Evolutionary conservation across 2,113 vertebrate species (phyloP), one percentile per base, ranked within the genome.

Genomic region (Pelecanus crispus): DNA sequence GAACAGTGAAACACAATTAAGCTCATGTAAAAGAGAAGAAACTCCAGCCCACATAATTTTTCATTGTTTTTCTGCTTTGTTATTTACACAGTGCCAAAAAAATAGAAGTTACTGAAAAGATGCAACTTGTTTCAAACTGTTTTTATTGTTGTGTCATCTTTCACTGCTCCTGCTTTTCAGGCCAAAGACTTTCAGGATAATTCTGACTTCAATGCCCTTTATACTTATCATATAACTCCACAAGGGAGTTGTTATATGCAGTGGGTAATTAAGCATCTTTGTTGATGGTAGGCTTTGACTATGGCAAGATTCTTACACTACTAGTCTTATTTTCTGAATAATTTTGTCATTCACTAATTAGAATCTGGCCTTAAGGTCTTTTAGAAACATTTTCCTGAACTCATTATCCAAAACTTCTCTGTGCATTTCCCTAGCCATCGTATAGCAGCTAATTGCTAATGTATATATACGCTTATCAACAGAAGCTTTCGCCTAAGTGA

Each of bases 231-330:
- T 75, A 50, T 53, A 42, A 89, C 66, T 92, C 92, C 90, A 79
- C 91, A 86, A 92, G 90, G 95, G 95, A 97, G 74, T 95, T 96
- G 68, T 92, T 94, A 85, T 71, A 92, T 68, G 59, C 84, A 70
- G 77, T 10, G 34, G 95, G 87, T 96, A 96, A 97, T 95, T 95
- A 97, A 96, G 84, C 94, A 95, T 93, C 81, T 94, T 94, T 92
- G 94, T 88, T 93, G 92, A 94, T 93, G 40, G 63, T 95, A 73
- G 82, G 68, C 63, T 95, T 88, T 90, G 90, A 91, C 91, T 92
- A 34, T 44, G 56, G 93, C 73, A 90, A 49, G 72, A 88, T 86
- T 94, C 74, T 85, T 90, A 83, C 25, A 84, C 62, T 20, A 26
- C 17, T 21, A 59, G 68, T 77, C 92, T 94, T 93, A 79, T 79